A percentile compares a stretch with the other conserved stretches of the same genome.
Conservation (phyloP, 2,888 invertebrate species). For the Xanthorhoe spadicearia region DNA sequence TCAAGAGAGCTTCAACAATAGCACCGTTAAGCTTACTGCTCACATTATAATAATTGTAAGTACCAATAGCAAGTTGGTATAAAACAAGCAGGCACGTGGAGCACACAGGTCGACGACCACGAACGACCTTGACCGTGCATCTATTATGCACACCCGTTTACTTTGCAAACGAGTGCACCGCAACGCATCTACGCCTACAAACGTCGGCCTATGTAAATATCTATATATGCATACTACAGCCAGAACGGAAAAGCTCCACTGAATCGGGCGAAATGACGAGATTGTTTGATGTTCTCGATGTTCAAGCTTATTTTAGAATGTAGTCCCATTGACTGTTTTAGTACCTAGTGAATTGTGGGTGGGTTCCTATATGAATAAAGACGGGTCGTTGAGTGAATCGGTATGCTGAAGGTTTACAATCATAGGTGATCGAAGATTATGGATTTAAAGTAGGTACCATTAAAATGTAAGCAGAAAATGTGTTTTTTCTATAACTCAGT, state of each 20-base stretch:
- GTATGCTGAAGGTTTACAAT: too few species aligned
- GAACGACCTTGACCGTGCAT: constrained; percentile 79
- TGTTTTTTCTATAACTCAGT: too few species aligned
- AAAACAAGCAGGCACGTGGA: constrained; percentile 77
- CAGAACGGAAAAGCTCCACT: constrained; percentile 49
- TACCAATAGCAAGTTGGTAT: constrained; percentile 49
- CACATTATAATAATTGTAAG: constrained; percentile 17
- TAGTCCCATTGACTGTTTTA: not conserved
- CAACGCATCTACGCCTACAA: constrained; percentile 67
- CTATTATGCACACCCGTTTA: constrained; percentile 81
- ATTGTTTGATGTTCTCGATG: not conserved
- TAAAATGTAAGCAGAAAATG: too few species aligned
- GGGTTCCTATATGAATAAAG: not conserved
- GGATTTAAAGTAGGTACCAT: too few species aligned
- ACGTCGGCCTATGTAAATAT: constrained; percentile 50
- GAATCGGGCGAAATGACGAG: constrained; percentile 29
- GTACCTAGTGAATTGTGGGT: not conserved
- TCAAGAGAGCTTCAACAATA: constrained; percentile 21
- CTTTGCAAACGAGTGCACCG: constrained; percentile 78
- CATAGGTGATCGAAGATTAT: too few species aligned
- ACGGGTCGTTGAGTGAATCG: too few species aligned
- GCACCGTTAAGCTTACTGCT: constrained; percentile 31
- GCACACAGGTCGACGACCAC: constrained; percentile 67
- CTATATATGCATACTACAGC: constrained; percentile 43
- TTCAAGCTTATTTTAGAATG: not conserved